Evolutionary conservation across 2,113 vertebrate genomes (phyloP), one percentile per base, ranked within the genome.

Genomic region (Callopanchax toddi): DNA sequence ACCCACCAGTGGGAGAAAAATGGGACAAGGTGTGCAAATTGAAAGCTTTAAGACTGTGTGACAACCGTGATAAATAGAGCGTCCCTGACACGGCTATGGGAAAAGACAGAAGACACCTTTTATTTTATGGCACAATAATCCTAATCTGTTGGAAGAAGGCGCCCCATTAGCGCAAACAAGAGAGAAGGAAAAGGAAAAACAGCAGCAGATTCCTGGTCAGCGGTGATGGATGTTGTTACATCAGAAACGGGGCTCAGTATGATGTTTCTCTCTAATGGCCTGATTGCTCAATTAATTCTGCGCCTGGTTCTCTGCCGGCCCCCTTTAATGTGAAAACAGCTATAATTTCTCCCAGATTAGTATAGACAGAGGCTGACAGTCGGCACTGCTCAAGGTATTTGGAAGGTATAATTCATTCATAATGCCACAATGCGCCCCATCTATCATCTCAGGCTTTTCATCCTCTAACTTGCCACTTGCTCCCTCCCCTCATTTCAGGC

Each of bases 331-430:
- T 93, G 92, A 91, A 92, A 93, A 91, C 91, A 74, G 74, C 92
- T 89, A 91, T 94, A 94, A 94, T 94, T 95, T 92, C 90, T 92
- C 87, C 78, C 93, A 95, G 94, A 95, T 96, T 96, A 95, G 93
- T 93, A 93, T 90, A 95, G 94, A 95, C 93, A 94, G 87, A 91
- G 86, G 85, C 92, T 92, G 93, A 93, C 92, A 93, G 93, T 90
- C 93, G 88, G 89, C 89, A 85, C 91, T 91, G 94, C 94, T 95
- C 93, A 95, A 94, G 93, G 94, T 95, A 94, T 95, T 95, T 95
- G 93, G 89, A 81, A 92, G 93, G 93, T 94, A 94, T 95, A 95
- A 95, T 96, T 96, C 94, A 96, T 96, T 95, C 94, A 94, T 94
- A 95, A 95, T 93, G 92, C 94, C 71, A 78, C 95, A 95, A 95